Percentiles rank a stretch among this genome's conserved stretches.
Evolutionary conservation across 53 echinoderm and acorn worm genomes (phyloP).

Genomic region (Stichopus horrens): DNA sequence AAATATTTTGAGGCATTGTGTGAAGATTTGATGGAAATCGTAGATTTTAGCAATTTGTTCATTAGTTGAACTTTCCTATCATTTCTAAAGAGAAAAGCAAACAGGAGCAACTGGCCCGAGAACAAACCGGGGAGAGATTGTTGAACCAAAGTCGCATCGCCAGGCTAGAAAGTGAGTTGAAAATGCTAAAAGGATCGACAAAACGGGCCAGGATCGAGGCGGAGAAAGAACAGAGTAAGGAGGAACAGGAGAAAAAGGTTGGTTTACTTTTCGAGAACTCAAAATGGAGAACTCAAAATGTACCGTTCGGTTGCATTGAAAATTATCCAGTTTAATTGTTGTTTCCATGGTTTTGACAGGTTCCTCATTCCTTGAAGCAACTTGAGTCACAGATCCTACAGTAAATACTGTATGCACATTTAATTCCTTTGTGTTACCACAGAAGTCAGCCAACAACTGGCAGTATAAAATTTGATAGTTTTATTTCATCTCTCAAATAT

Average conservation of each 20-base stretch:
- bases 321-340: too few species aligned
- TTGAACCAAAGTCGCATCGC: conserved; percentile 18
- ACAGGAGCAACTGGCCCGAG: conserved; percentile 57
- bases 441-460: too few species aligned
- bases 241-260: conserved; percentile 3
- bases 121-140: conserved; percentile 22
- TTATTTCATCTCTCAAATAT: too few species aligned
- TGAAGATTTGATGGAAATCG: neutral
- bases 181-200: conserved; percentile 1
- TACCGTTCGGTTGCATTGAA: too few species aligned
- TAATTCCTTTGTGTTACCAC: too few species aligned
- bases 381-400: too few species aligned
- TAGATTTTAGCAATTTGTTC: neutral
- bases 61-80: neutral
- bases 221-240: conserved; percentile 18
- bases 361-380: too few species aligned
- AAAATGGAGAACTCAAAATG: too few species aligned
- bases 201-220: conserved; percentile 18
- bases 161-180: conserved; percentile 8
- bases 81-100: conserved; percentile 55
- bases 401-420: too few species aligned
- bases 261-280: neutral
- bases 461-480: too few species aligned
- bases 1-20: too few species aligned
- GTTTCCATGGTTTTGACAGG: too few species aligned